Base-by-base conservation (phyloP, 2,888 invertebrate genomes). In the Smittia aterrima region DNA sequence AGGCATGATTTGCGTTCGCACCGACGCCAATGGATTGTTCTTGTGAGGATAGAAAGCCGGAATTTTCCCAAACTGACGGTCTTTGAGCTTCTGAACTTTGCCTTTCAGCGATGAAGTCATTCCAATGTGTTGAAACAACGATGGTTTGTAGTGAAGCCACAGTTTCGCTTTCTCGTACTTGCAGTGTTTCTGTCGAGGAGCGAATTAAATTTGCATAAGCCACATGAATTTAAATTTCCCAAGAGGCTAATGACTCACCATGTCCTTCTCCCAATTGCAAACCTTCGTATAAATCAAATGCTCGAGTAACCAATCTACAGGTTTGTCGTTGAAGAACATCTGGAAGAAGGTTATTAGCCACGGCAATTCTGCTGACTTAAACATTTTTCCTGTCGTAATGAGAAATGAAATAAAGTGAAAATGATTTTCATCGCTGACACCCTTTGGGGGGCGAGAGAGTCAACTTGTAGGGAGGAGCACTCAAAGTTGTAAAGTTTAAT, bases 81-180 rank as follows among this genome's bases (percentile, higher is more conserved):
- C 95, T 92, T 96, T 95, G 0, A 98, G 85, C 83, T 95, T 96
- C 81, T 98, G 98, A 73, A 96, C 92, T 86, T 98, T 98, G 75
- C 98, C 98, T 82, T 91, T 93, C 0, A 98, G 85, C 0, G 98
- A 98, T 0, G 98, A 98, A 80, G 95, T 95, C 20, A 92, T 90
- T 1, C 98, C 98, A 76, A 97, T 92, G 80, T 98, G 98, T 83
- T 97, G 96, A 80, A 98, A 98, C 0, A 98, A 85, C 0, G 96
- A 94, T 0, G 93, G 92, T 77, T 93, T 93, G 81, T 91, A 95
- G 79, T 92, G 92, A 6, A 94, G 87, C 88, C 95, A 92, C 75
- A 95, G 86, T 78, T 88, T 87, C 9, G 88, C 86, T 80, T 93
- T 93, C 71, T 89, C 91, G 78, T 87, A 86, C 77, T 87, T 87